A percentile compares a stretch with the other conserved stretches of the same genome.
Evolutionary conservation across 2,113 vertebrate species (phyloP).

Genomic region (Pardalotus punctatus): DNA sequence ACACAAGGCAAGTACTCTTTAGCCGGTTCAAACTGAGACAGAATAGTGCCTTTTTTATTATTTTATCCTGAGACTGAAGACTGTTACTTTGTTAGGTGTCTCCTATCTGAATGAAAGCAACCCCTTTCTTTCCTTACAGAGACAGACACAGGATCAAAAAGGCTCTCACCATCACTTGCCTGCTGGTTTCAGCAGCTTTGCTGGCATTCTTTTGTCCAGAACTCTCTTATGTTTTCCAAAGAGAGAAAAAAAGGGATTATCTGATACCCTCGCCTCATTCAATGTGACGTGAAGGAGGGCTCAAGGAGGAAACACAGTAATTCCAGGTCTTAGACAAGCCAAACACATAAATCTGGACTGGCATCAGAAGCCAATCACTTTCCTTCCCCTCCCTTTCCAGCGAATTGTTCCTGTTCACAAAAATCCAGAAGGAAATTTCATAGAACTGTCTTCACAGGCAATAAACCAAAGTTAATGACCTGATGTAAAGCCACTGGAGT

Average conservation of each 20-base stretch:
- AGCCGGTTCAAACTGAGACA: not conserved
- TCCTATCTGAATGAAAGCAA: not conserved
- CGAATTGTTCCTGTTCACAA: not conserved
- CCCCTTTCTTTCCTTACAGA: not conserved
- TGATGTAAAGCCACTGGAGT: slow-evolving; percentile 23
- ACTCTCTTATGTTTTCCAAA: not conserved
- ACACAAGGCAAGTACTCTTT: not conserved
- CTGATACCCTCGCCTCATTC: not conserved
- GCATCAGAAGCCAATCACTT: not conserved
- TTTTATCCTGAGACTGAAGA: not conserved
- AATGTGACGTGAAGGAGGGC: not conserved
- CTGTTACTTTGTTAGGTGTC: not conserved
- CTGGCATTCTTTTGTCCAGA: not conserved
- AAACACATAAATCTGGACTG: not conserved
- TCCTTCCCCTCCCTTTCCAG: not conserved
- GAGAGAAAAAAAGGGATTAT: not conserved
- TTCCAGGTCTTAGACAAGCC: not conserved
- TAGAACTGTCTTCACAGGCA: not conserved
- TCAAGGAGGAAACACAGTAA: not conserved
- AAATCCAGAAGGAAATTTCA: slow-evolving; percentile 1
- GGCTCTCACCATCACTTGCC: not conserved
- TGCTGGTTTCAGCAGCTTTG: not conserved
- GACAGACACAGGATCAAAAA: not conserved
- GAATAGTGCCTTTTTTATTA: not conserved
- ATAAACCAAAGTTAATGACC: slow-evolving; percentile 45